A percentile compares a stretch with the other conserved stretches of the same genome.
Evolutionary conservation across 1,140 invertebrate species (phyloP).

Genomic region (Aethina tumida): DNA sequence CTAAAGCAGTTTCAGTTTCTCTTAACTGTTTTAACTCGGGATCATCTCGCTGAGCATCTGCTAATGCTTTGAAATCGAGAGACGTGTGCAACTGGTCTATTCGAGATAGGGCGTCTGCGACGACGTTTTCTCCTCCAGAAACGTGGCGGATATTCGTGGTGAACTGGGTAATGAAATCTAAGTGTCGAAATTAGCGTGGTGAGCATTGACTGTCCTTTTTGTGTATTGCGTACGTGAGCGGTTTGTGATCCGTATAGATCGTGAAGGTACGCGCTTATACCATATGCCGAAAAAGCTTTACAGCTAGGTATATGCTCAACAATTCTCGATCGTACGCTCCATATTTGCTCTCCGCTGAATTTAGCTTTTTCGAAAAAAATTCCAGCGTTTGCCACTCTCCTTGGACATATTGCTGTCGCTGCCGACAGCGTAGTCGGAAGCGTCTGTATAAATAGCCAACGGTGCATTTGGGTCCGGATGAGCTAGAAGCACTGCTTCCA

Average conservation of each 20-base stretch:
- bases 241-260: constrained; percentile 19
- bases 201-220: constrained; percentile 20
- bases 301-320: constrained; percentile 3
- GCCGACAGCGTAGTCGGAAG: constrained; percentile 26
- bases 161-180: constrained; percentile 32
- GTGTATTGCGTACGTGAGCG: constrained; percentile 12
- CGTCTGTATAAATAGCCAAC: constrained; percentile 20
- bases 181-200: constrained; percentile 23
- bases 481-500: constrained; percentile 4
- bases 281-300: constrained; percentile 14
- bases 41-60: constrained; percentile 6
- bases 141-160: constrained; percentile 32
- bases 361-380: constrained; percentile 35
- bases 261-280: constrained; percentile 26
- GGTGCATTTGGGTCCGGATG: constrained; percentile 17
- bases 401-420: constrained; percentile 26
- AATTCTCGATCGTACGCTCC: constrained; percentile 34
- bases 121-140: constrained; percentile 25
- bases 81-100: constrained; percentile 25
- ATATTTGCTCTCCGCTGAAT: constrained; percentile 24
- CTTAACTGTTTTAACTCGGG: no score
- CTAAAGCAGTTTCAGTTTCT: no score
- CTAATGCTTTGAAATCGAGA: constrained; percentile 7
- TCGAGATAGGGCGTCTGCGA: constrained; percentile 27
- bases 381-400: constrained; percentile 30